Base-by-base conservation (phyloP, 2,113 vertebrate species). In the Macrotus californicus region DNA sequence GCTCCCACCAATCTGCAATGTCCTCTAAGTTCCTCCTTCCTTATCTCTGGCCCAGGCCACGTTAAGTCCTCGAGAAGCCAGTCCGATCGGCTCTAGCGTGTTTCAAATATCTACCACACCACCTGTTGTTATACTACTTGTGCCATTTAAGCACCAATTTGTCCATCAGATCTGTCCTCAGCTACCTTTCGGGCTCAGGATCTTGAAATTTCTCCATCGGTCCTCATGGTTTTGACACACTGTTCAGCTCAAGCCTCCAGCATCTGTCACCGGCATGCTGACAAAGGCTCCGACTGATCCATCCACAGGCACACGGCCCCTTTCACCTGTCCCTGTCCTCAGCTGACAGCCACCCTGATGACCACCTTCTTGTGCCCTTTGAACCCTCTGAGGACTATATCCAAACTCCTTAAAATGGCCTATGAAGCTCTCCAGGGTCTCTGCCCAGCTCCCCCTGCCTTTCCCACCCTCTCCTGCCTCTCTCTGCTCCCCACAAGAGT, bases 91-190 rank as follows among this genome's bases (percentile, higher is more conserved):
- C 26, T 43, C 61, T 67, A 39, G 39, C 4, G 34, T 13, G 1
- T 39, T 76, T 34, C 56, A 91, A 46, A 34, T 0, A 2, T 19
- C 79, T 36, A 7, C 59, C 21, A 14, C 1, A 3, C 29, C 31
- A 13, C 26, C 21, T 15, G 5, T 1, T 1, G 6, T 24, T 13
- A 3, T 31, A 11, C 34, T 8, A 1, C 15, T 12, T 21, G 3
- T 1, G 8, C 8, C 29, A 56, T 1, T 70, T 29, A 43, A 13
- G 18, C 21, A 21, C 46, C 26, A 36, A 7, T 50, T 56, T 6
- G 6, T 85, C 54, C 12, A 1, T 9, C 54, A 3, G 1, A 39
- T 56, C 36, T 41, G n/a, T 39, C 36, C 14, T 84, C 29, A 50
- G 22, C 2, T 19, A 2, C 8, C 43, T 67, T 87, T 12, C 7